Evolutionary conservation across 1,140 invertebrate genomes (phyloP), one percentile per base, ranked within the genome.

Genomic region (Drosophila suzukii): DNA sequence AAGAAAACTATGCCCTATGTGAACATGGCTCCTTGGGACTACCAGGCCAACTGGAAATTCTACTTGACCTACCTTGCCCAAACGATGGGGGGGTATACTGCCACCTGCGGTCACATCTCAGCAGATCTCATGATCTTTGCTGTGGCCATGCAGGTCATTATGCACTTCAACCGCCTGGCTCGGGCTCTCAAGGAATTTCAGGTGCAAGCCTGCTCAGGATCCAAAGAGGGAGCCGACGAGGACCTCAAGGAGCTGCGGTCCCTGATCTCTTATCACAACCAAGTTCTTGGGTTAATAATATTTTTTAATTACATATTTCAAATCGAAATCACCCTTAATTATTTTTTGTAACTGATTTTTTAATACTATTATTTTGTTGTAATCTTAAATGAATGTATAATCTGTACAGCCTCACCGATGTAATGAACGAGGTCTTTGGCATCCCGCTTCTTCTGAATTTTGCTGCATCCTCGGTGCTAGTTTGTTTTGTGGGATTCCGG

Each of bases 401-500:
- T 12, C 12, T 38, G 43, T 62, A 0, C 13, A 91, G 89, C 0
- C 55, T 89, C 8, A 82, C 81, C 0, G 75, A 91, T 3, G 71
- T 74, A 0, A 77, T 89, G 7, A 91, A 91, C 56, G 43, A 73
- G 3, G 72, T 91, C 0, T 91, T 91, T 58, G 89, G 89, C 2
- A 39, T 85, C 8, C 63, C 90, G 0, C 39, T 91, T 0, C 55
- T 91, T 0, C 8, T 89, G 0, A 91, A 91, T 41, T 85, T 91
- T 36, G 50, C 72, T 6, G 44, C 79, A 10, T 83, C 88, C 0
- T 83, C 84, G 2, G 20, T 80, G 27, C 13, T 89, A 1, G 78
- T 89, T 8, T 91, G 90, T n/a, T 89, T 91, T 27, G 58, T 86
- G 43, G 84, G 90, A 7, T 91, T 91, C 54, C 81, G 77, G 27